phyloP scores from a whole-genome alignment of 1,140 invertebrate genomes.

The Caerostris extrusa region DNA sequence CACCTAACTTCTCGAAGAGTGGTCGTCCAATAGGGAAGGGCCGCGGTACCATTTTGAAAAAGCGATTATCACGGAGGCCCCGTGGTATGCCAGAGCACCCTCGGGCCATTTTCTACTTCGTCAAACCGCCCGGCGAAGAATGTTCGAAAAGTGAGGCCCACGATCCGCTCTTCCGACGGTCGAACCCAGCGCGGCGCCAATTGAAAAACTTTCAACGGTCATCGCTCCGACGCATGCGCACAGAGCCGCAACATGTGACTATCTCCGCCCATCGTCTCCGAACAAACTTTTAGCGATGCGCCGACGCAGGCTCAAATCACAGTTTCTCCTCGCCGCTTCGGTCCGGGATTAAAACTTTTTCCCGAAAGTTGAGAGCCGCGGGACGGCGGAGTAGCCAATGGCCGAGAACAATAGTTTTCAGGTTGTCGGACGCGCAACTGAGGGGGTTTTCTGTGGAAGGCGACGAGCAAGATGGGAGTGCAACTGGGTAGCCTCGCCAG shows the following conservation, averaged over 20 bases:
- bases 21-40: constrained; percentile 69
- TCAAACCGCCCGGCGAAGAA: constrained; percentile 73
- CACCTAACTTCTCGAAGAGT: constrained; percentile 41
- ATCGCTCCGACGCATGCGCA: constrained; percentile 30
- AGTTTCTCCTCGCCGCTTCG: background rate
- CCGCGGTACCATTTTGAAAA: constrained; percentile 47
- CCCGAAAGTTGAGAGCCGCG: background rate
- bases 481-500: constrained; percentile 61
- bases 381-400: constrained; percentile 40
- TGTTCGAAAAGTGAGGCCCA: constrained; percentile 49
- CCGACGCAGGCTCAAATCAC: constrained; percentile 2
- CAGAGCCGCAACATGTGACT: background rate
- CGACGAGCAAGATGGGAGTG: constrained; percentile 13
- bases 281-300: constrained; percentile 3
- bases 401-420: constrained; percentile 69
- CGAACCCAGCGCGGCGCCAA: constrained; percentile 36
- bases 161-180: constrained; percentile 30
- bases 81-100: constrained; percentile 61
- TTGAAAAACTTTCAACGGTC: constrained; percentile 50
- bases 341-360: background rate
- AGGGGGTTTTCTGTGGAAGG: constrained; percentile 4
- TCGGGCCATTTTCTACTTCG: constrained; percentile 56
- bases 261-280: background rate
- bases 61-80: constrained; percentile 25
- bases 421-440: constrained; percentile 33